Percentiles rank a stretch among this genome's conserved stretches.
Evolutionary conservation across 2,113 vertebrate species (phyloP).

Genomic region (Oncorhynchus tshawytscha): DNA sequence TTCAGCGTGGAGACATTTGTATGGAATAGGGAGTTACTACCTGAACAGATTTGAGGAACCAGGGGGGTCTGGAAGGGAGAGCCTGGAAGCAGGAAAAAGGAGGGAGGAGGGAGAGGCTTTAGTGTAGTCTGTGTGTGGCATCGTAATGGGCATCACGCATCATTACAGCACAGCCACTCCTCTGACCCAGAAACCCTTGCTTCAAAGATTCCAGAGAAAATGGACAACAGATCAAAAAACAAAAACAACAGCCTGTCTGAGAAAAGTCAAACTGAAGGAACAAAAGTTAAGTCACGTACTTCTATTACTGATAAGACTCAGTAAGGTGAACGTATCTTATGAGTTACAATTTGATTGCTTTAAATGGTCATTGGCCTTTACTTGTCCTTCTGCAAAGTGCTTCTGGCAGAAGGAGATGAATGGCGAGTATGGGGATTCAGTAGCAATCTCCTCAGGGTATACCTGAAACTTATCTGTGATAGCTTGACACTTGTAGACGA

Average conservation of each 20-base stretch:
- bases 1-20: too few relatives aligned
- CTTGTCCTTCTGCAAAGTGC: background rate
- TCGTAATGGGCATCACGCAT: background rate
- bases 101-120: background rate
- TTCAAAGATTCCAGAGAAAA: background rate
- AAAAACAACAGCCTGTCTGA: background rate
- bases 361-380: too few relatives aligned
- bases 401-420: background rate
- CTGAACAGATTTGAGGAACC: too few relatives aligned
- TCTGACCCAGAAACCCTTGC: background rate
- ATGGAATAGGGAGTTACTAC: too few relatives aligned
- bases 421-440: background rate
- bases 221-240: background rate
- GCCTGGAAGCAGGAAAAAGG: background rate
- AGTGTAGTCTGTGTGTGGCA: background rate
- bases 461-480: too few relatives aligned
- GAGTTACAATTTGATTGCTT: too few relatives aligned
- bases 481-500: background rate
- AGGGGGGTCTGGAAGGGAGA: background rate
- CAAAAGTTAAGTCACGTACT: background rate
- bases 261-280: background rate
- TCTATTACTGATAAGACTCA: too few relatives aligned
- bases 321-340: too few relatives aligned
- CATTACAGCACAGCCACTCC: constrained; percentile 2
- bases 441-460: background rate